phyloP scores from a whole-genome alignment of 1,140 invertebrate genomes.

The Oedothorax gibbosus region DNA sequence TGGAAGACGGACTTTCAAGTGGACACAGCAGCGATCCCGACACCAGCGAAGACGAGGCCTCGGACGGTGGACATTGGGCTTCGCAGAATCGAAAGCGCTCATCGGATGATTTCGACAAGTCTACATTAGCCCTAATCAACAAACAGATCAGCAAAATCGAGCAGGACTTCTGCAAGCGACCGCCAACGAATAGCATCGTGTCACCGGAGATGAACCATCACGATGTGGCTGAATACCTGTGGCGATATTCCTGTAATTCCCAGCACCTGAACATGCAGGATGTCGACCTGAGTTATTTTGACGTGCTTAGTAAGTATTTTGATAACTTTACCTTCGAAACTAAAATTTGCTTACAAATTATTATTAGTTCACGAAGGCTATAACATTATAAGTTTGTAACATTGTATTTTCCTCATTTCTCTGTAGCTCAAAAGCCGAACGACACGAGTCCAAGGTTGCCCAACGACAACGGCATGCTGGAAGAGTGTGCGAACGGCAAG shows the following conservation, averaged over 20 bases:
- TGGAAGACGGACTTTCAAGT: constrained; percentile 88
- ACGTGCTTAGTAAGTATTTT: constrained; percentile 58
- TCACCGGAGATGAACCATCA: constrained; percentile 36
- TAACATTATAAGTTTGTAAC: not conserved
- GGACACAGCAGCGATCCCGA: constrained; percentile 93
- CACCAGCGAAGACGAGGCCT: constrained; percentile 36
- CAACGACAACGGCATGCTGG: constrained; percentile 22
- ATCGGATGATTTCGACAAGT: constrained; percentile 62
- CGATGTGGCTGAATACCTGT: constrained; percentile 52
- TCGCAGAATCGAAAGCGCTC: constrained; percentile 27
- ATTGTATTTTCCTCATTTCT: not conserved
- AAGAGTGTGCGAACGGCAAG: constrained; percentile 45
- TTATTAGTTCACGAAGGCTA: too few relatives aligned
- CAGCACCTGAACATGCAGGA: constrained; percentile 53
- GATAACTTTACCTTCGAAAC: not conserved
- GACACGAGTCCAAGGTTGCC: constrained; percentile 36
- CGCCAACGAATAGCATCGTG: constrained; percentile 65
- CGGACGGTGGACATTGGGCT: constrained; percentile 17
- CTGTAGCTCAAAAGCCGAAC: constrained; percentile 47
- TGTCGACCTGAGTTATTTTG: constrained; percentile 60
- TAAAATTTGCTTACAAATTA: too few relatives aligned
- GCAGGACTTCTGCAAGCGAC: constrained; percentile 76
- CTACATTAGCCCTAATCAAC: constrained; percentile 77
- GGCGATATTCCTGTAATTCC: constrained; percentile 52
- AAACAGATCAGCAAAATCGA: constrained; percentile 81